Percentiles rank a stretch among this genome's conserved stretches.
These are phyloP conservation scores for Acronicta leporina DNA, from an alignment of 2,888 invertebrate species.

Conservation along the genomic window DNA sequence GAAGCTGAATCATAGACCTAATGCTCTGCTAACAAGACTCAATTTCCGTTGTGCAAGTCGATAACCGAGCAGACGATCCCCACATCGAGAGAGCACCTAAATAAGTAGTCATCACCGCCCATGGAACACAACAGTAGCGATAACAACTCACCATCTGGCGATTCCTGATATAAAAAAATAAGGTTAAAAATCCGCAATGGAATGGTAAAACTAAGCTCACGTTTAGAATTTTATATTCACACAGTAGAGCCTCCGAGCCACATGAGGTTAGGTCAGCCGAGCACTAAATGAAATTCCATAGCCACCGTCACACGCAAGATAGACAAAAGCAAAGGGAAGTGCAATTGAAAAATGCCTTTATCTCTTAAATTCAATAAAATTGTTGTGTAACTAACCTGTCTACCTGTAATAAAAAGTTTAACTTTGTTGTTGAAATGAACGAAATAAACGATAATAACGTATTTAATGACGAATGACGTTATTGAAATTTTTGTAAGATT, in stretches of 20 bases:
- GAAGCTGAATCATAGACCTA: too few species aligned
- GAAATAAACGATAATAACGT: too few species aligned
- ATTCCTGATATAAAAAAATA: too few species aligned
- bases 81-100: too few species aligned
- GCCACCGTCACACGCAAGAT: slow-evolving; percentile 45
- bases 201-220: slow-evolving; percentile 19
- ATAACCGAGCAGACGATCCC: too few species aligned
- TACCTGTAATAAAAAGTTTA: slow-evolving; percentile 17
- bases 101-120: too few species aligned
- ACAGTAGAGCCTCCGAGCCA: slow-evolving; percentile 24
- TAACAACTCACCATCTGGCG: too few species aligned
- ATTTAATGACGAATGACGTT: too few species aligned
- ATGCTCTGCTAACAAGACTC: too few species aligned
- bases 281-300: slow-evolving; percentile 63
- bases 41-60: too few species aligned
- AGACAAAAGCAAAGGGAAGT: slow-evolving; percentile 46
- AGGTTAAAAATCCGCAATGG: slow-evolving; percentile 28
- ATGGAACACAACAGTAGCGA: too few species aligned
- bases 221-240: slow-evolving; percentile 14
- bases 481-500: slow-evolving; percentile 37
- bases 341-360: slow-evolving; percentile 60
- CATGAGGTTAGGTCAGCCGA: slow-evolving; percentile 40
- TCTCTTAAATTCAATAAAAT: slow-evolving; percentile 47
- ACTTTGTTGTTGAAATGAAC: slow-evolving; percentile 32
- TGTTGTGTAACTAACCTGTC: slow-evolving; percentile 20